Evolutionary conservation across 1,140 invertebrate species (phyloP).

Genomic region (Pissodes strobi): DNA sequence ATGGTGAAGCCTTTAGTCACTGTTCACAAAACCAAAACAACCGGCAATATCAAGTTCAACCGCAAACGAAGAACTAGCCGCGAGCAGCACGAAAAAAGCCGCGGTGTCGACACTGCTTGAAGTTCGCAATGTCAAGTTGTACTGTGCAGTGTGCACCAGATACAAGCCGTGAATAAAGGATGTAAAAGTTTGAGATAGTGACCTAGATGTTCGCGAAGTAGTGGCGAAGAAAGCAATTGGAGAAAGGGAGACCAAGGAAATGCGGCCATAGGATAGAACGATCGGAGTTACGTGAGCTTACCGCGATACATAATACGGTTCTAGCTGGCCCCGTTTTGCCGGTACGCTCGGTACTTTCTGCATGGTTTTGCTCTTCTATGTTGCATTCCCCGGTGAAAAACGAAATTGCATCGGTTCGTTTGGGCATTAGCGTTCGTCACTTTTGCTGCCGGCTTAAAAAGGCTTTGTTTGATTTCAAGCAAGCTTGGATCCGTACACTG

Average conservation of each 20-base stretch:
- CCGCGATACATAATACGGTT: slow-evolving; percentile 51
- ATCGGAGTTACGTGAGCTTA: slow-evolving; percentile 55
- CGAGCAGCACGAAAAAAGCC: slow-evolving; percentile 4
- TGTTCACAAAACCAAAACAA: slow-evolving; percentile 31
- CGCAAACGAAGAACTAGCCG: slow-evolving; percentile 17
- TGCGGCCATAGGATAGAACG: slow-evolving; percentile 51
- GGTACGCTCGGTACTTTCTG: slow-evolving; percentile 31
- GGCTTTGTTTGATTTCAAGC: too few relatives aligned
- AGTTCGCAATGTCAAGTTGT: slow-evolving; percentile 39
- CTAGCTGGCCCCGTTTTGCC: slow-evolving; percentile 30
- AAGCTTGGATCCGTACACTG: too few relatives aligned
- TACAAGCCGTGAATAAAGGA: slow-evolving; percentile 41
- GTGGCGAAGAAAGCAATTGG: slow-evolving; percentile 54
- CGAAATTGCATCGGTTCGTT: slow-evolving; percentile 8
- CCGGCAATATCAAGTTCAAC: not conserved
- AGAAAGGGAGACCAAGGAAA: slow-evolving; percentile 56
- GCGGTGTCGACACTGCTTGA: slow-evolving; percentile 23
- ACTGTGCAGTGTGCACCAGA: slow-evolving; percentile 36
- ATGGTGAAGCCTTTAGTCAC: slow-evolving; percentile 43
- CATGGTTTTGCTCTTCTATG: slow-evolving; percentile 10
- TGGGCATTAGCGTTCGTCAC: not conserved
- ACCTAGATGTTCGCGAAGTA: slow-evolving; percentile 54
- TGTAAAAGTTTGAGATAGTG: slow-evolving; percentile 57
- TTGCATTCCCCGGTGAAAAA: slow-evolving; percentile 28
- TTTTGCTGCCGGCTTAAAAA: too few relatives aligned